These are phyloP conservation scores for Lithosia quadra DNA, from an alignment of 2,888 invertebrate genomes.

Conservation along the genomic window DNA sequence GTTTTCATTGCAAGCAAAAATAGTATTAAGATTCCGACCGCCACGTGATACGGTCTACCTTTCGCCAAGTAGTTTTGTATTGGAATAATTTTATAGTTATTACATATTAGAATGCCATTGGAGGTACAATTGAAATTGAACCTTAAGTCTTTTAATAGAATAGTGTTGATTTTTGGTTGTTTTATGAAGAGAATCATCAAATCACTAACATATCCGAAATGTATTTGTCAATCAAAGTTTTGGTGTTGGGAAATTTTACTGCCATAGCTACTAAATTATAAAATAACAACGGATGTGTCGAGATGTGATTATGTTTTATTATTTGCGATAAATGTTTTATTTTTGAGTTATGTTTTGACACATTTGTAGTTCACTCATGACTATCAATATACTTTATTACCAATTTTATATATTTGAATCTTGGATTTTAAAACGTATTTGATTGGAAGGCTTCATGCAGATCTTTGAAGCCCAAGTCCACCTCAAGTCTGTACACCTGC, in stretches of 20 bases:
- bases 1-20: conserved; percentile 50
- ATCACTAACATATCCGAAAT: conserved; percentile 44
- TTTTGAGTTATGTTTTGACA: neutral
- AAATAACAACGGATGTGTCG: conserved; percentile 42
- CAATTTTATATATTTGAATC: neutral
- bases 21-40: conserved; percentile 77
- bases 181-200: conserved; percentile 34
- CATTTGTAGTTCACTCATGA: neutral
- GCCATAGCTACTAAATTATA: conserved; percentile 48
- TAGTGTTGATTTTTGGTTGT: conserved; percentile 28
- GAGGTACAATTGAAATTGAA: conserved; percentile 52
- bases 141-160: conserved; percentile 26
- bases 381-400: neutral
- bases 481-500: too few species aligned
- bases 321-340: conserved; percentile 2
- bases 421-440: neutral
- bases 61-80: conserved; percentile 84
- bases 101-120: conserved; percentile 79
- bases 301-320: conserved; percentile 4
- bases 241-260: conserved; percentile 46
- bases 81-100: conserved; percentile 85
- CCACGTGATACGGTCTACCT: conserved; percentile 81
- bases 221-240: conserved; percentile 52
- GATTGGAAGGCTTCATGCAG: neutral
- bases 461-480: too few species aligned